Evolutionary conservation across 2,888 invertebrate species (phyloP).

Genomic region (Cataglyphis rosenhaueri): DNA sequence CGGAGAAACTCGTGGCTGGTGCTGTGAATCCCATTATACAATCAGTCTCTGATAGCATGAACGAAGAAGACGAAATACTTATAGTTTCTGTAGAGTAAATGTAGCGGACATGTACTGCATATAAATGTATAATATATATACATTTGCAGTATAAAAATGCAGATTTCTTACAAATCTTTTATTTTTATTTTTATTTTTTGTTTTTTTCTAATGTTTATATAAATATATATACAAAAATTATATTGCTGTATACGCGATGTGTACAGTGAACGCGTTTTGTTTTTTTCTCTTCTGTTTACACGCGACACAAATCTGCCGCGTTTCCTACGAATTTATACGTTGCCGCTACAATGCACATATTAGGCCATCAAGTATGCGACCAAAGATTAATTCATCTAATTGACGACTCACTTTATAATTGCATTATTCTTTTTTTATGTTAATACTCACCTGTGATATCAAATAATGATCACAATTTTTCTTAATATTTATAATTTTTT

Average conservation of each 20-base stretch:
- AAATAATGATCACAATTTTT: background rate
- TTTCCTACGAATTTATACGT: background rate
- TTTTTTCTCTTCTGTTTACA: conserved; percentile 4
- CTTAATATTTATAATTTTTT: background rate
- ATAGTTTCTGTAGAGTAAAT: conserved; percentile 34
- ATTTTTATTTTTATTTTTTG: conserved; percentile 42
- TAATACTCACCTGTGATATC: background rate
- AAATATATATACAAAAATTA: background rate
- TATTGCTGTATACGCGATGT: background rate
- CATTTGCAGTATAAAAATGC: conserved; percentile 1
- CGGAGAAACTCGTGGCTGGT: conserved; percentile 12
- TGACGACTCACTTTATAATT: background rate
- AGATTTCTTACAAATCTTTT: background rate
- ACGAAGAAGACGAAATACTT: conserved; percentile 36
- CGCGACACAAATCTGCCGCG: conserved; percentile 1
- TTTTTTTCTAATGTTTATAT: conserved; percentile 53
- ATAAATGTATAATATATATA: background rate
- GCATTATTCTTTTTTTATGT: background rate
- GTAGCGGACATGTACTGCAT: background rate
- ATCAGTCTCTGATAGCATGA: background rate
- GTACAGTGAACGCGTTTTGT: background rate
- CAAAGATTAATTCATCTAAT: conserved; percentile 61
- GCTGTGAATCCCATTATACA: conserved; percentile 8
- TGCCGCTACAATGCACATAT: background rate
- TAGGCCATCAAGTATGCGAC: conserved; percentile 37